Percentiles rank a stretch among this genome's conserved stretches.
phyloP scores from a whole-genome alignment of 2,113 vertebrate genomes.

The Nesogale talazaci region DNA sequence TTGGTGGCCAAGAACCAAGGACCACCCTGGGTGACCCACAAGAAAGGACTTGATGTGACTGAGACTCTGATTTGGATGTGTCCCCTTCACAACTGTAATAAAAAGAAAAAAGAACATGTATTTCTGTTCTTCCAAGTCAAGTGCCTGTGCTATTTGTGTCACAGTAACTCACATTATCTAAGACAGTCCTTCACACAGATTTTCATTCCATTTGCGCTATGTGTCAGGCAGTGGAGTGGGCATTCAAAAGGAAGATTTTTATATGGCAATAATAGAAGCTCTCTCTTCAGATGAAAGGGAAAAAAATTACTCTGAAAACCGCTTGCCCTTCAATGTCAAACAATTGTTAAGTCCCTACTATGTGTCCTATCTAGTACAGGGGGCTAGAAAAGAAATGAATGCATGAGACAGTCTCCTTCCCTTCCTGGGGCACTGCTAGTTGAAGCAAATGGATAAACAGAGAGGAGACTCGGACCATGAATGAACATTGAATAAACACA shows the following conservation, averaged over 20 bases:
- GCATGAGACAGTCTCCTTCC: background rate
- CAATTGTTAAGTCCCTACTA: background rate
- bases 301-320: background rate
- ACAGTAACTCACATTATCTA: background rate
- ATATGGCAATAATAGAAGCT: background rate
- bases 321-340: background rate
- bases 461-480: slow-evolving; percentile 58
- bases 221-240: background rate
- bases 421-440: background rate
- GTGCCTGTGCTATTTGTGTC: background rate
- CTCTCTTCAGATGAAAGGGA: background rate
- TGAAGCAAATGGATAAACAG: slow-evolving; percentile 72
- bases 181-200: background rate
- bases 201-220: background rate
- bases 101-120: background rate
- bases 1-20: background rate
- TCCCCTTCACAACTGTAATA: background rate
- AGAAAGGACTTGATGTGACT: background rate
- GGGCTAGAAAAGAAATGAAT: background rate
- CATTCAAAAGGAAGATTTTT: background rate
- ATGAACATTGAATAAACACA: slow-evolving; percentile 77
- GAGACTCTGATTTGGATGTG: background rate
- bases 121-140: background rate
- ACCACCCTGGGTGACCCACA: background rate
- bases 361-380: background rate